Evolutionary conservation across 92 coral and sea anemone genomes (phyloP), one percentile per base, ranked within the genome.

Genomic region (Galaxea fascicularis): DNA sequence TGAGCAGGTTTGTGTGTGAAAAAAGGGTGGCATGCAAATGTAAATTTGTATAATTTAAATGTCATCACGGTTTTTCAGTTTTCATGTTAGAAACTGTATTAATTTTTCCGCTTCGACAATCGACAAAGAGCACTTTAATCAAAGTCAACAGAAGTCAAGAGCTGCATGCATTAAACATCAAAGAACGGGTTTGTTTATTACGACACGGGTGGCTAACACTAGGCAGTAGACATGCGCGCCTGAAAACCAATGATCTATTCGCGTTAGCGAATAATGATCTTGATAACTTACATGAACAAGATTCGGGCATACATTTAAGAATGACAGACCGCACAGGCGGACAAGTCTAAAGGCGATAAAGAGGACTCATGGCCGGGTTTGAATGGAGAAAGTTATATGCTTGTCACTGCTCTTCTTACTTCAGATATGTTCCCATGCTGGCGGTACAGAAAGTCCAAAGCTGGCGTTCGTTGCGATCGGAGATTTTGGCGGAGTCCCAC

Each of bases 381-480:
- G 82, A 75, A 83, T 83, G 87, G 87, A 75, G 87, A 74, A 73
- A 41, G 74, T 72, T 64, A 83, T 51, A 10, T 35, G 77, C 8
- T 74, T 74, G 82, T 47, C 59, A 26, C 80, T 90, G 31, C 63
- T 80, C 30, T 62, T 80, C 27, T n/a, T 74, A 26, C 58, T 62
- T 18, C 82, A 80, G 41, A 76, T 74, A 58, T 73, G 76, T 71
- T 86, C 77, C 31, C 52, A 11, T 49, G 59, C 39, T 26, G 56
- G 88, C 54, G 64, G 29, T 4, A 65, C 30, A 29, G 67, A 26
- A 13, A 17, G 29, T 20, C 78, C 72, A 30, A 82, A 65, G 15
- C 75, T 97, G 71, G 57, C 95, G 47, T 97, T 97, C 86, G 86
- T 87, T 44, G 98, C 95, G 51, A 58, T 94, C 63, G 99, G 99